Evolutionary conservation across 1,140 invertebrate species (phyloP), one percentile per base, ranked within the genome.

Genomic region (Tachypleus tridentatus): DNA sequence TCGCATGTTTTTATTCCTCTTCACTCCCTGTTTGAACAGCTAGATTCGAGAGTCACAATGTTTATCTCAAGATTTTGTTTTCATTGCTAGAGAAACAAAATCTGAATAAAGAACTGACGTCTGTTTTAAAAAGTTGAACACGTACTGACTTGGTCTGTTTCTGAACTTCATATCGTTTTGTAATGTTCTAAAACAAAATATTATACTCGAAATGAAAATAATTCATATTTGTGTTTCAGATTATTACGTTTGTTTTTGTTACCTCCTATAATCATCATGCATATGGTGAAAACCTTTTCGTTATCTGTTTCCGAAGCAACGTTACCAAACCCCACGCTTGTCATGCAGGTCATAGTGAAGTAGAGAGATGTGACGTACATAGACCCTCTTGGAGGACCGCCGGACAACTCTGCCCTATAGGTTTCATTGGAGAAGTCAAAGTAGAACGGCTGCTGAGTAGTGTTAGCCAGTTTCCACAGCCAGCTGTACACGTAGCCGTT

Each of bases 211-310:
- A 29, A 29, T 29, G 29, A 29, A 29, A 29, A 29, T 2, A 29
- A 29, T 29, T 29, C 29, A 29, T 29, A 29, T 29, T 29, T 29
- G 29, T 29, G 29, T 29, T 29, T 29, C 29, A 29, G 0, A 29
- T 29, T 29, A 29, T 29, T 29, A 29, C 29, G 29, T 29, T 29
- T 29, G 29, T 29, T 29, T 29, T 49, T 9, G 81, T 84, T 84
- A 97, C 93, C 93, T 84, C 95, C 96, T 77, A 98, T 94, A 70
- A 98, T 97, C 96, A 98, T 99, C 96, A 99, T 98, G 81, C 93
- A 97, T 78, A 97, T 97, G 74, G 94, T 97, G 79, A 98, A 98
- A 74, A 98, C 93, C 82, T 98, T 97, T 82, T 99, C 97, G 79
- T 97, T 95, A 82, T 98, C 93, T 68, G 97, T 98, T 80, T 97